A percentile compares a stretch with the other conserved stretches of the same genome.
These are phyloP conservation scores for Formicarius rufipectus DNA, from an alignment of 2,113 vertebrate genomes.

Conservation along the genomic window DNA sequence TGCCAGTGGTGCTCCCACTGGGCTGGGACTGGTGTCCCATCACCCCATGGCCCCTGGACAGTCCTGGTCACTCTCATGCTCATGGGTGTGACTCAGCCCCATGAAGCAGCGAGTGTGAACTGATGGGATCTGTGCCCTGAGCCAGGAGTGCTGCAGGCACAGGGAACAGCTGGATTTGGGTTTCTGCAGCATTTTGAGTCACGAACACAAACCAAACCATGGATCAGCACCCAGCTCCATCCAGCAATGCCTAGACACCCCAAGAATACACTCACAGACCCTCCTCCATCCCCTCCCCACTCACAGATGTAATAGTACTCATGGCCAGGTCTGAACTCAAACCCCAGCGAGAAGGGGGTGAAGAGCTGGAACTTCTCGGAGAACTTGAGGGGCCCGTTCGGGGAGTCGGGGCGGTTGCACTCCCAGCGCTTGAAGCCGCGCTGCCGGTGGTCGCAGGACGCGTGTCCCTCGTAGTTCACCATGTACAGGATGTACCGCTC, in stretches of 20 bases:
- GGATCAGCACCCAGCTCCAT: neutral
- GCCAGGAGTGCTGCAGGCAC: fast-evolving
- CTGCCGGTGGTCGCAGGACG: conserved; percentile 87
- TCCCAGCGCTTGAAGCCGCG: conserved; percentile 97
- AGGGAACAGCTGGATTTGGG: neutral
- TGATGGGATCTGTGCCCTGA: fast-evolving
- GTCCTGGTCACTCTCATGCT: fast-evolving
- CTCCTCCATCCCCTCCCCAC: neutral
- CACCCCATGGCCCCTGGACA: fast-evolving
- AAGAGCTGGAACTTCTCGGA: conserved; percentile 98
- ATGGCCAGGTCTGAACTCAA: conserved; percentile 93
- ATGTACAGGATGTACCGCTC: conserved; percentile 93
- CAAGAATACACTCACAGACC: fast-evolving
- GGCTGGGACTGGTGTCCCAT: neutral
- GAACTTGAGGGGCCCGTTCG: conserved; percentile 90
- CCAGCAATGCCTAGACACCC: fast-evolving
- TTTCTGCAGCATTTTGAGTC: fast-evolving
- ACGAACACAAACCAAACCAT: fast-evolving
- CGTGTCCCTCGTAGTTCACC: conserved; percentile 92
- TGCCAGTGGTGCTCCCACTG: neutral
- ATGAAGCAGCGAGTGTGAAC: fast-evolving
- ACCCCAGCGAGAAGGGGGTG: conserved; percentile 95
- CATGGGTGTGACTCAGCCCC: neutral
- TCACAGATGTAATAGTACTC: conserved; percentile 97
- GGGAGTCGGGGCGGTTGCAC: conserved; percentile 88